Conservation (phyloP, 2,888 invertebrate genomes). For the Eilema caniola region DNA sequence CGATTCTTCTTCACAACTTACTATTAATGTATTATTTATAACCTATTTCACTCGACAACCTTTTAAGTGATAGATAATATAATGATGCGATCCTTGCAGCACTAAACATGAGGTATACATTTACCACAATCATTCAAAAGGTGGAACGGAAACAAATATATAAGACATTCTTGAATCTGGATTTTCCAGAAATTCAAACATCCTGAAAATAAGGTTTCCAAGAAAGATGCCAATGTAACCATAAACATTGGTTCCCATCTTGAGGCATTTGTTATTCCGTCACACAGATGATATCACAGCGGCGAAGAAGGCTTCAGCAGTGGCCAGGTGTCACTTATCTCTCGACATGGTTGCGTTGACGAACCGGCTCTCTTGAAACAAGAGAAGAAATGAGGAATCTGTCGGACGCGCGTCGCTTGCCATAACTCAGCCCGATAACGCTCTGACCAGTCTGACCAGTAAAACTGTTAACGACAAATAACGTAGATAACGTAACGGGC, state of each 20-base stretch:
- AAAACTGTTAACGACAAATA: constrained; percentile 84
- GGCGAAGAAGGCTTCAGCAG: constrained; percentile 46
- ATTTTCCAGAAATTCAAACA: constrained; percentile 21
- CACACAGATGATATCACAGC: constrained; percentile 49
- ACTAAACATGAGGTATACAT: too few species aligned
- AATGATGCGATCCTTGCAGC: not conserved
- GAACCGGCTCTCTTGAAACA: constrained; percentile 70
- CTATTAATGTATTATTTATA: too few species aligned
- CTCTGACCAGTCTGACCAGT: constrained; percentile 69
- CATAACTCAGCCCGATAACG: constrained; percentile 83
- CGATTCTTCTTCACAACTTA: too few species aligned
- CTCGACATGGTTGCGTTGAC: constrained; percentile 47
- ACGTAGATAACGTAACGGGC: constrained; percentile 81
- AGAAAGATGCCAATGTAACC: constrained; percentile 37
- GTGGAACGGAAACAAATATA: too few species aligned
- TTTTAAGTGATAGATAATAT: too few species aligned
- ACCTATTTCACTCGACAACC: too few species aligned
- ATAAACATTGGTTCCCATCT: constrained; percentile 38
- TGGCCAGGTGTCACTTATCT: constrained; percentile 66
- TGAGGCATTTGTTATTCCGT: constrained; percentile 44
- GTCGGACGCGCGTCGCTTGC: constrained; percentile 61
- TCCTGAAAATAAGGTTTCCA: constrained; percentile 14
- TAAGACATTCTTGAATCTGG: not conserved
- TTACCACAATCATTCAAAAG: too few species aligned
- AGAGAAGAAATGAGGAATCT: constrained; percentile 70